phyloP scores from a whole-genome alignment of 2,113 vertebrate species.

The Oncorhynchus masou region DNA sequence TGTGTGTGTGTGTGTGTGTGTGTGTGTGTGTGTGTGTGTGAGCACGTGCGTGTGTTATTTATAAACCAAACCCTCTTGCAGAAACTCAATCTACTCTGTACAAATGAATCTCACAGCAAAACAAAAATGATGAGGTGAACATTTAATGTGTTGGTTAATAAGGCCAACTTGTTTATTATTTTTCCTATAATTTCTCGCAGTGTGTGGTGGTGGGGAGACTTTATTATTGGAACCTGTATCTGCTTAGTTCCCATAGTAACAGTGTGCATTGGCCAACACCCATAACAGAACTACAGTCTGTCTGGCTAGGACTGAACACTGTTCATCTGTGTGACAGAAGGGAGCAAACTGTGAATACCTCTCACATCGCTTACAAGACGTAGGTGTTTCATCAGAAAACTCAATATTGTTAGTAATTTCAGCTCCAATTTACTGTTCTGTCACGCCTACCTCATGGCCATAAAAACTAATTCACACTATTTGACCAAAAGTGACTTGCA shows the following conservation, averaged over 20 bases:
- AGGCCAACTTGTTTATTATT: neutral
- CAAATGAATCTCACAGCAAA: neutral
- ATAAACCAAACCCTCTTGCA: neutral
- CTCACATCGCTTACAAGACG: neutral
- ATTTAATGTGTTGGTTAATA: neutral
- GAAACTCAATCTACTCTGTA: neutral
- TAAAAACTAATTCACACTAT: neutral
- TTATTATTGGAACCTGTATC: neutral
- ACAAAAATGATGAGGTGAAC: neutral
- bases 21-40: too few relatives aligned
- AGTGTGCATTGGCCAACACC: neutral
- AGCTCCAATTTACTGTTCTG: neutral
- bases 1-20: too few relatives aligned
- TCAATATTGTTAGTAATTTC: neutral
- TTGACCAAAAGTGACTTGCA: neutral
- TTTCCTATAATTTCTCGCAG: neutral
- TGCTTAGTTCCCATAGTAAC: constrained; percentile 11
- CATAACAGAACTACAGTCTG: neutral
- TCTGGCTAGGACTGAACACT: neutral
- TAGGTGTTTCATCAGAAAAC: neutral
- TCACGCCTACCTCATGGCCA: neutral
- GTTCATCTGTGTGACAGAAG: neutral
- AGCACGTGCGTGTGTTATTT: neutral
- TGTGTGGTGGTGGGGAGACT: neutral
- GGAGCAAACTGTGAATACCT: neutral